Base-by-base conservation (phyloP, 92 coral and sea anemone species). In the Virgularia gustaviana region DNA sequence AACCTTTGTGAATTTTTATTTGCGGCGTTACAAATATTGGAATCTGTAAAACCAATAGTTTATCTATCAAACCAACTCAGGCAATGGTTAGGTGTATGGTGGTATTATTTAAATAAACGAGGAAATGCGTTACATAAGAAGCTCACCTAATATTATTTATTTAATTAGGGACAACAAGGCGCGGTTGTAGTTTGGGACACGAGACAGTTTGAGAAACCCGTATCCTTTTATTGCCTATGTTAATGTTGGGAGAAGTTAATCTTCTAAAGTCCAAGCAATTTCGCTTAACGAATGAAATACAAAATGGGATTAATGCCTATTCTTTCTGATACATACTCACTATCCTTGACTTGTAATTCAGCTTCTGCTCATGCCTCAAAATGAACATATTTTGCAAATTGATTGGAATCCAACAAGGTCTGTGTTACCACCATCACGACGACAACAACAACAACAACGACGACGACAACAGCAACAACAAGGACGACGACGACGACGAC, bases 161-260 rank as follows among this genome's bases (percentile, higher is more conserved):
- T 39, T 52, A 15, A 36, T 13, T 30, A 91, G 97, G 90, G 92
- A 41, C 89, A 83, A 0, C 90, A 88, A 64, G 90, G 88, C 20
- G 75, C 83, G 15, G 79, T 91, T 61, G 84, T 95, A 36, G 83
- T 91, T 52, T 91, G 97, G 97, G 97, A 91, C 76, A 85, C 85
- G 25, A 82, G 97, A 47, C 76, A 91, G 42, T 89, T 91, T 76
- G 97, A 91, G 64, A 91, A 89, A 49, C 97, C 97, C 49, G 84
- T 91, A 91, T 91, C 97, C 94, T 89, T 84, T 68, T 38, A 4
- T n/a, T n/a, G n/a, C n/a, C n/a, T n/a, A n/a, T n/a, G n/a, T n/a
- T n/a, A n/a, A n/a, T n/a, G n/a, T n/a, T n/a, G n/a, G n/a, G n/a
- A n/a, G n/a, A n/a, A n/a, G n/a, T n/a, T n/a, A n/a, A n/a, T n/a